phyloP scores from a whole-genome alignment of 30 jellyfish, hydroid and myxozoan genomes.

The Aurelia sp. region DNA sequence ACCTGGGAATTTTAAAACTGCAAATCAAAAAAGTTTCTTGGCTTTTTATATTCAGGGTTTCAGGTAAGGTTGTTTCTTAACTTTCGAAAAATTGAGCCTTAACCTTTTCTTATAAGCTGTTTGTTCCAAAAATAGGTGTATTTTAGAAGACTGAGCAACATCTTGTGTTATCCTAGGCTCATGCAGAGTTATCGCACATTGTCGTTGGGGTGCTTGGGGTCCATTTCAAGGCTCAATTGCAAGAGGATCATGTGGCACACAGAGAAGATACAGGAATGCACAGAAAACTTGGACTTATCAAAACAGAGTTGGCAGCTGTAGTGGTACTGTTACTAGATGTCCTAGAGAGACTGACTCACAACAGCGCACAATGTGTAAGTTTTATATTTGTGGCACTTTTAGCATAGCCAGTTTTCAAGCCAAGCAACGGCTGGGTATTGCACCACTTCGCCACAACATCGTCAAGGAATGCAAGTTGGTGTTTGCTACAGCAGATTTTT shows the following conservation, averaged over 20 bases:
- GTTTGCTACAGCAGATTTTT: no score
- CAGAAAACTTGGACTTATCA: conserved; percentile 54
- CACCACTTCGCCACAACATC: no score
- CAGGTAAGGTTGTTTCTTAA: no score
- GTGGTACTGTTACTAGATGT: conserved; percentile 79
- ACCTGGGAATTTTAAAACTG: no score
- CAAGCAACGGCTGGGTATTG: no score
- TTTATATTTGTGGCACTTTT: no score
- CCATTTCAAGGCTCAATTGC: conserved; percentile 76
- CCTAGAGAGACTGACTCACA: conserved; percentile 58
- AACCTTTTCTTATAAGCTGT: no score
- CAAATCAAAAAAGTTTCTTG: no score
- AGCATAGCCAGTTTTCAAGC: no score
- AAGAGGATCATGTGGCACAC: conserved; percentile 88
- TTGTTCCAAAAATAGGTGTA: not conserved
- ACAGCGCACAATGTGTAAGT: conserved; percentile 86
- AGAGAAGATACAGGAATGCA: conserved; percentile 81
- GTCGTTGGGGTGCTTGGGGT: conserved; percentile 97
- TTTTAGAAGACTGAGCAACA: not conserved
- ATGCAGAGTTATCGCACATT: conserved; percentile 69
- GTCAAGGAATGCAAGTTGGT: no score
- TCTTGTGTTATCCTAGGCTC: conserved; percentile 59
- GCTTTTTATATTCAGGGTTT: no score
- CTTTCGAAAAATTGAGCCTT: no score
- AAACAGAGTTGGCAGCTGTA: conserved; percentile 64